Conservation (phyloP, 2,797 vertebrate species). For the Pelochelys cantorii region DNA sequence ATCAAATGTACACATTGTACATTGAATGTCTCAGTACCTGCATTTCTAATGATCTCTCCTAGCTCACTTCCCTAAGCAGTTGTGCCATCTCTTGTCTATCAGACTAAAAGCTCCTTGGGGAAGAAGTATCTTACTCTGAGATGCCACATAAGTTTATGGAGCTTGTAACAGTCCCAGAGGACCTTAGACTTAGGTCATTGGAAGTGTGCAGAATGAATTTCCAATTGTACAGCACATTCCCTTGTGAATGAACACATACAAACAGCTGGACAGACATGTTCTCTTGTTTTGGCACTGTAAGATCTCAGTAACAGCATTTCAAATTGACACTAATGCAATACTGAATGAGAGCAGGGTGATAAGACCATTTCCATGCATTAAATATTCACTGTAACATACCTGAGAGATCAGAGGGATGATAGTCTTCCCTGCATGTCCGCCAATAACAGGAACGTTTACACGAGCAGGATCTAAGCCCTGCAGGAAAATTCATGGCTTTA, state of each 20-base stretch:
- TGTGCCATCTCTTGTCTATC: not conserved
- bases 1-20: not conserved
- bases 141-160: not conserved
- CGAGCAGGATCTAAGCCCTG: slow-evolving; percentile 94
- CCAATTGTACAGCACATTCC: not conserved
- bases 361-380: not conserved
- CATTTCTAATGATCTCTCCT: not conserved
- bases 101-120: not conserved
- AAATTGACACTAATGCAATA: rapidly evolving
- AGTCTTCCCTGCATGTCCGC: slow-evolving; percentile 97
- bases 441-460: slow-evolving; percentile 94
- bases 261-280: not conserved
- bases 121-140: not conserved
- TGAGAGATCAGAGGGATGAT: slow-evolving; percentile 98
- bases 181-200: not conserved
- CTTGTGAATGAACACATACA: not conserved
- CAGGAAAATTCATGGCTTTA: slow-evolving; percentile 6
- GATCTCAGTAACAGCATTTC: not conserved
- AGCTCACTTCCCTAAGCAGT: not conserved
- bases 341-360: not conserved
- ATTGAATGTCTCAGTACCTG: not conserved
- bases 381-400: slow-evolving; percentile 70
- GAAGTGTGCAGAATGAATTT: not conserved
- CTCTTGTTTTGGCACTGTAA: not conserved
- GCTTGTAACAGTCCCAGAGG: not conserved